Conservation (phyloP, 1,140 invertebrate genomes). For the Drosophila jambulina region DNA sequence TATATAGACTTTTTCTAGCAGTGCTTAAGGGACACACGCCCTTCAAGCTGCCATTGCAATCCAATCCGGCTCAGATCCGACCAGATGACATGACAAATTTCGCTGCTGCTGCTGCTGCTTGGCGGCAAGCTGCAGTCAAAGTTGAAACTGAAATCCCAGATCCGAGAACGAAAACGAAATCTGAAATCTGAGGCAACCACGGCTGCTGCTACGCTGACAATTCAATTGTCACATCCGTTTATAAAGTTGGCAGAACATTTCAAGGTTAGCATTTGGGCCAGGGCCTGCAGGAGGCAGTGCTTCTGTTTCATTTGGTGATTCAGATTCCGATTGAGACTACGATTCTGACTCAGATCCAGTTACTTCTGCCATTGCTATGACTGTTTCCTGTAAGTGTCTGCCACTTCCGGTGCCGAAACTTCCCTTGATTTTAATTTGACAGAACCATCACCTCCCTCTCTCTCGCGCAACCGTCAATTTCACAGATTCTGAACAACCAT, state of each 20-base stretch:
- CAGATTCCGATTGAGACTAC: neutral
- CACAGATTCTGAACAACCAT: constrained; percentile 25
- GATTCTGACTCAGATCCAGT: constrained; percentile 19
- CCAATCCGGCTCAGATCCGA: constrained; percentile 30
- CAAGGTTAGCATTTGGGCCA: constrained; percentile 46
- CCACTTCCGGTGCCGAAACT: constrained; percentile 32
- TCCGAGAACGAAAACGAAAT: constrained; percentile 11
- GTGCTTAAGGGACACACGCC: constrained; percentile 15
- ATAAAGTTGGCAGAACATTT: constrained; percentile 59
- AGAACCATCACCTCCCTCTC: neutral
- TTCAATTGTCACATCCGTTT: constrained; percentile 61
- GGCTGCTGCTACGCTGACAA: constrained; percentile 30
- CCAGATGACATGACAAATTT: constrained; percentile 57
- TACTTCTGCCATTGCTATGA: constrained; percentile 30
- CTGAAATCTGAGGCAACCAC: constrained; percentile 12
- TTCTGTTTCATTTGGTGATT: constrained; percentile 36
- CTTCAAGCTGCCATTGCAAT: constrained; percentile 27
- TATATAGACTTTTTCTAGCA: constrained; percentile 1
- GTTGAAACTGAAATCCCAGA: constrained; percentile 36
- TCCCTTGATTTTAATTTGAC: constrained; percentile 47
- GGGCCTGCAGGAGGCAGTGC: neutral
- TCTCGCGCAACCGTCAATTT: constrained; percentile 32
- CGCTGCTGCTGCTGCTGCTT: constrained; percentile 26
- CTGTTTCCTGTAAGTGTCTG: constrained; percentile 46
- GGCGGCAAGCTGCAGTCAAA: constrained; percentile 31